A percentile compares a stretch with the other conserved stretches of the same genome.
phyloP scores from a whole-genome alignment of 92 coral and sea anemone species.

The Palythoa grandis region DNA sequence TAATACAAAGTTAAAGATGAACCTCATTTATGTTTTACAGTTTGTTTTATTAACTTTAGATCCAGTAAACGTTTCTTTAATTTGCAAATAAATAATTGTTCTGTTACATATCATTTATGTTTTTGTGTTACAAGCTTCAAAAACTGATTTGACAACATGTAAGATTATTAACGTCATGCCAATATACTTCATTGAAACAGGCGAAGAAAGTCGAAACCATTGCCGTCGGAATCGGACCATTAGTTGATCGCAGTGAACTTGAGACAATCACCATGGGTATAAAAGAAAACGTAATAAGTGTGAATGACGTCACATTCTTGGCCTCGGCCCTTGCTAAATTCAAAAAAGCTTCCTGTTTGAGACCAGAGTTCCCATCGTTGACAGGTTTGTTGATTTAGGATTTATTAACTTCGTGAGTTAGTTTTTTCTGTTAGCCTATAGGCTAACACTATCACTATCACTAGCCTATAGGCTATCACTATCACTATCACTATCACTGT shows the following conservation, averaged over 20 bases:
- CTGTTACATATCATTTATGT: too few species aligned
- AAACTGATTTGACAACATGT: neutral
- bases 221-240: conserved; percentile 33
- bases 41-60: too few species aligned
- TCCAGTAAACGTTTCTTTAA: too few species aligned
- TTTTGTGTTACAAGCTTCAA: neutral
- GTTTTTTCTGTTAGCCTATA: too few species aligned
- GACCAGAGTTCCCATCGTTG: neutral
- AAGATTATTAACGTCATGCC: neutral
- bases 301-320: conserved; percentile 1
- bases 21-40: too few species aligned
- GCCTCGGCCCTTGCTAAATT: conserved; percentile 5
- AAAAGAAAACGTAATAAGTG: conserved; percentile 9
- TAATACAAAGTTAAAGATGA: too few species aligned
- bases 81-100: too few species aligned
- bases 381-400: conserved; percentile 14
- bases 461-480: too few species aligned
- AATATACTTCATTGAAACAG: neutral
- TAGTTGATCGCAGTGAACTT: neutral
- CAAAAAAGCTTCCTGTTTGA: neutral
- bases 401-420: neutral
- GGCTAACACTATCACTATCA: too few species aligned
- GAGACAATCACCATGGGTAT: conserved; percentile 21
- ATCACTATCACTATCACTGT: too few species aligned
- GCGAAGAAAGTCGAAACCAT: neutral